Base-by-base conservation (phyloP, 2,797 vertebrate genomes). In the Cheirogaleus major region DNA sequence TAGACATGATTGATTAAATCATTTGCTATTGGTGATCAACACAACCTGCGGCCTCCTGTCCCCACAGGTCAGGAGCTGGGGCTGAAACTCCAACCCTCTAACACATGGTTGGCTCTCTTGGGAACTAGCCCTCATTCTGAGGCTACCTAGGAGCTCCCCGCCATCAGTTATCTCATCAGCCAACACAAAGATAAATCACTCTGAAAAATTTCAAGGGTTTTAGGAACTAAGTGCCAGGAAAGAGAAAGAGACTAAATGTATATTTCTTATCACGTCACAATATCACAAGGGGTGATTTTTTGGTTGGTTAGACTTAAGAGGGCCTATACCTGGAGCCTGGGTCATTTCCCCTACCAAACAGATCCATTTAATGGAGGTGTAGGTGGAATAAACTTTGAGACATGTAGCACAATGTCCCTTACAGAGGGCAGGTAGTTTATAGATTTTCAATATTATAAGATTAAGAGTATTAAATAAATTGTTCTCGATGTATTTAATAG, bases 141-240 rank as follows among this genome's bases (percentile, higher is more conserved):
- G n/a, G 10, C 11, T 76, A 0, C 10, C 0, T 5, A 63, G 9
- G 1, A 55, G 1, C 18, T 27, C 10, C 8, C 55, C 69, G 3
- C 2, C 14, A 30, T 84, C 23, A 23, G 3, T 45, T 20, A 65
- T 45, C 59, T 61, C 11, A 38, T 27, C 18, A 43, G n/a, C 4
- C 32, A 32, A 38, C 27, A 38, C 50, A 90, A 23, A n/a, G 7
- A 63, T 13, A 32, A 2, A n/a, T 61, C 23, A 41, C 1, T 12
- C 61, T 9, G 18, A 15, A 65, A 9, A 9, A 23, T 18, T 17
- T 30, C 3, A 63, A 65, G 15, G 17, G 6, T 43, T 55, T 91
- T 23, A 45, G 4, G 2, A 25, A 10, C 45, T 35, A 1, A 27
- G 18, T 80, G 20, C 18, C 14, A 73, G 38, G 32, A 55, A 63